Conservation (phyloP, 2,113 vertebrate genomes). For the Coracopsis vasa region DNA sequence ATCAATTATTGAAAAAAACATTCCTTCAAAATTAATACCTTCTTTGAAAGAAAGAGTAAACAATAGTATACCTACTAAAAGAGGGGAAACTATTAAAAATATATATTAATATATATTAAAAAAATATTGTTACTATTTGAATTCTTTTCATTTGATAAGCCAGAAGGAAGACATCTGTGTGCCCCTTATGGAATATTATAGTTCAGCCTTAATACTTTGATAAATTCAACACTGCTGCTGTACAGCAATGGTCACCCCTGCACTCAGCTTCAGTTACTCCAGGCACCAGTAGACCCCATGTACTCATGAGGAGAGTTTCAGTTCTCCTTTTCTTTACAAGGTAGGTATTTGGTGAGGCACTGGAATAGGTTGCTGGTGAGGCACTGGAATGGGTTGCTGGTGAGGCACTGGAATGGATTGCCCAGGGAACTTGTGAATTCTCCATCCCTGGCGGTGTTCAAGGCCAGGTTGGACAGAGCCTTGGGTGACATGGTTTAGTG, state of each 20-base stretch:
- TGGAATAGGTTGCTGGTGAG: too few species aligned
- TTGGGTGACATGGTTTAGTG: neutral
- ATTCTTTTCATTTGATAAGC: neutral
- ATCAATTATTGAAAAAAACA: neutral
- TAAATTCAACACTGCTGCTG: neutral
- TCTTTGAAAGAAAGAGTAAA: neutral
- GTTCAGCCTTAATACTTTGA: fast-evolving
- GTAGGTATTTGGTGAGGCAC: too few species aligned
- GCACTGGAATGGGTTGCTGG: too few species aligned
- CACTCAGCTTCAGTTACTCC: neutral
- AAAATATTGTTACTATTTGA: neutral
- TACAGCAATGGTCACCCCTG: neutral
- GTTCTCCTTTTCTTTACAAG: neutral
- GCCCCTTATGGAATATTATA: neutral
- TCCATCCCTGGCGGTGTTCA: too few species aligned
- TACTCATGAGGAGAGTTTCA: neutral
- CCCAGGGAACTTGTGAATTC: too few species aligned
- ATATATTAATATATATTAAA: neutral
- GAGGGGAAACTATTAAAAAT: neutral
- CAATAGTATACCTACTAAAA: neutral
- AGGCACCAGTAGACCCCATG: neutral
- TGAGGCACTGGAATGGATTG: too few species aligned
- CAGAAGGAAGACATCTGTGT: fast-evolving
- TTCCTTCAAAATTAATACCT: neutral
- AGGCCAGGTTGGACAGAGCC: neutral